Conservation (phyloP, 2,888 invertebrate species). For the Eupithecia centaureata region DNA sequence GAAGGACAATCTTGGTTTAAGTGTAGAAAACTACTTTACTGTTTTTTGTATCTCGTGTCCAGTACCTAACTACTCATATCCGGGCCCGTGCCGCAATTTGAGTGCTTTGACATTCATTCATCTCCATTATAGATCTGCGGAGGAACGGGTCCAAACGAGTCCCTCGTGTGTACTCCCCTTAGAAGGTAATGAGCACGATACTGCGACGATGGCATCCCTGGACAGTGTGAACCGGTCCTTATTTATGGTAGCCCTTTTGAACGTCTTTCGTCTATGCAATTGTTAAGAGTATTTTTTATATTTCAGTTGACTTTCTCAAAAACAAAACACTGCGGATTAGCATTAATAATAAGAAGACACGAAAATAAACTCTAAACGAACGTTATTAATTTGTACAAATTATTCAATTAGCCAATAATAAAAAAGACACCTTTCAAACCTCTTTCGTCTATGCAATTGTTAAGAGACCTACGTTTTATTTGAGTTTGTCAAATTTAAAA, state of each 20-base stretch:
- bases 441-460: not conserved
- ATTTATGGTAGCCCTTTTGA: constrained; percentile 31
- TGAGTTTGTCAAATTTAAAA: no score
- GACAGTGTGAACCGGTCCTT: constrained; percentile 36
- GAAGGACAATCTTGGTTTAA: no score
- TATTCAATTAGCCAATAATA: not conserved
- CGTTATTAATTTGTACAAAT: not conserved
- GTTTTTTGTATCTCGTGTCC: no score
- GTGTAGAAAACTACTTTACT: no score
- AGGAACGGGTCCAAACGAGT: constrained; percentile 58
- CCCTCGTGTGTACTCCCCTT: constrained; percentile 61
- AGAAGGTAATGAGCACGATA: constrained; percentile 43
- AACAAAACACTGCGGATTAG: no score
- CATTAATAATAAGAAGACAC: no score
- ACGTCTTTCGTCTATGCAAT: not conserved
- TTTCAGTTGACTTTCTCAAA: not conserved
- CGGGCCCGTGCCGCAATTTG: constrained; percentile 60
- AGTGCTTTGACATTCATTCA: constrained; percentile 81
- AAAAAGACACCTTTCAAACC: not conserved
- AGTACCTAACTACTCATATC: constrained; percentile 13
- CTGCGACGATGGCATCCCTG: constrained; percentile 41
- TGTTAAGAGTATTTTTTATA: not conserved
- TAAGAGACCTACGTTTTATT: not conserved
- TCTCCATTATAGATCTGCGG: constrained; percentile 77
- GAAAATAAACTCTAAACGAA: not conserved